A percentile compares a stretch with the other conserved stretches of the same genome.
Conservation (phyloP, 2,113 vertebrate genomes). For the Cynocephalus volans region DNA sequence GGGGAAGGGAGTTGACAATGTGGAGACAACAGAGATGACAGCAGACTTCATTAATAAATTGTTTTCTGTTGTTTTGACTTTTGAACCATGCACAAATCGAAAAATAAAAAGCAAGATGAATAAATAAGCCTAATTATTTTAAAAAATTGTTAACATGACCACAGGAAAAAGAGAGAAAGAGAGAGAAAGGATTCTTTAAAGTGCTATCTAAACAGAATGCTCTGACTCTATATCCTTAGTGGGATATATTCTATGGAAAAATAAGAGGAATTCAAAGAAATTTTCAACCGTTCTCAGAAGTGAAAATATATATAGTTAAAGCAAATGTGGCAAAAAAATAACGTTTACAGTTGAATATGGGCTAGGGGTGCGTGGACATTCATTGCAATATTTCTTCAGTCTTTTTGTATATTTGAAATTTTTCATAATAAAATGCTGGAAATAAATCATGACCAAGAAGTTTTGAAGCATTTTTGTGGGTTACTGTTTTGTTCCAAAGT, state of each 20-base stretch:
- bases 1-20: background rate
- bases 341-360: background rate
- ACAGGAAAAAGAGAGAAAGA: background rate
- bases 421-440: slow-evolving; percentile 9
- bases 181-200: background rate
- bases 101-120: background rate
- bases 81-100: background rate
- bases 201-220: background rate
- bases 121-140: background rate
- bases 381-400: background rate
- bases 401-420: background rate
- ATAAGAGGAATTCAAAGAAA: background rate
- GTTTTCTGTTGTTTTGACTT: background rate
- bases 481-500: slow-evolving; percentile 37
- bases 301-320: slow-evolving; percentile 43
- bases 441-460: background rate
- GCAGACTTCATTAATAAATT: background rate
- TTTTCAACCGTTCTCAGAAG: background rate
- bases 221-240: background rate
- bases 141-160: background rate
- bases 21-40: background rate
- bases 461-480: slow-evolving; percentile 21
- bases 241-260: background rate
- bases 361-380: background rate
- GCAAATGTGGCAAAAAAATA: background rate